Evolutionary conservation across 2,888 invertebrate species (phyloP).

Genomic region (Drosophila formosana): DNA sequence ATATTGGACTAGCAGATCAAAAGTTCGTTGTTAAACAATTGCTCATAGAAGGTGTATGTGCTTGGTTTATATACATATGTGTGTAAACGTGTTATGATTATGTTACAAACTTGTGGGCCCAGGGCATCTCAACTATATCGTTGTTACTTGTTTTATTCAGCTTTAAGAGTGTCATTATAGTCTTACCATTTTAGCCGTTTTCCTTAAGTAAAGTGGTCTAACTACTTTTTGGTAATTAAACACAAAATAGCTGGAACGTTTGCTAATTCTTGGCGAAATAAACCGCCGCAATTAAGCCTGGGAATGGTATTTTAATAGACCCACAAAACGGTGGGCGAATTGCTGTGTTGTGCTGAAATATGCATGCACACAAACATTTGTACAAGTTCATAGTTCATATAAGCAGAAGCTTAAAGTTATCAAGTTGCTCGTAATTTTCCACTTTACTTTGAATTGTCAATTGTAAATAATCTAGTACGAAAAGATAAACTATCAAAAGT

Average conservation of each 20-base stretch:
- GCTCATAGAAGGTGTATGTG: too few species aligned
- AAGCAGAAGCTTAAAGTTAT: slow-evolving; percentile 13
- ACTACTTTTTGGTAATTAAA: slow-evolving; percentile 26
- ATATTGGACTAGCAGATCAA: too few species aligned
- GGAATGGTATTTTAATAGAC: slow-evolving; percentile 39
- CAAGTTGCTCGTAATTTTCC: slow-evolving; percentile 18
- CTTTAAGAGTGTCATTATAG: not conserved
- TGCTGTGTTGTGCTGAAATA: not conserved
- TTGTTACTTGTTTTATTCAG: not conserved
- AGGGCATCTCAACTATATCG: too few species aligned
- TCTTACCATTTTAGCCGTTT: not conserved
- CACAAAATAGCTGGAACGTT: slow-evolving; percentile 17
- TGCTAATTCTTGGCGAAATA: slow-evolving; percentile 42
- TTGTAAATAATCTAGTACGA: too few species aligned
- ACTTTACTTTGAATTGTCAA: not conserved
- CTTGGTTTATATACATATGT: too few species aligned
- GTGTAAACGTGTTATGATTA: too few species aligned
- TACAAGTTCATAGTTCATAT: not conserved
- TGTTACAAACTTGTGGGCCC: too few species aligned
- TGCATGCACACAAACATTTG: not conserved
- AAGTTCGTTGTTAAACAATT: too few species aligned
- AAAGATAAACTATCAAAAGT: too few species aligned
- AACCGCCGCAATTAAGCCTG: slow-evolving; percentile 27
- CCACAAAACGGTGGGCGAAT: slow-evolving; percentile 34
- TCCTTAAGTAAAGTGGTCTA: slow-evolving; percentile 17